A percentile compares a stretch with the other conserved stretches of the same genome.
These are phyloP conservation scores for Melitaea athalia DNA, from an alignment of 2,888 invertebrate species.

Conservation along the genomic window DNA sequence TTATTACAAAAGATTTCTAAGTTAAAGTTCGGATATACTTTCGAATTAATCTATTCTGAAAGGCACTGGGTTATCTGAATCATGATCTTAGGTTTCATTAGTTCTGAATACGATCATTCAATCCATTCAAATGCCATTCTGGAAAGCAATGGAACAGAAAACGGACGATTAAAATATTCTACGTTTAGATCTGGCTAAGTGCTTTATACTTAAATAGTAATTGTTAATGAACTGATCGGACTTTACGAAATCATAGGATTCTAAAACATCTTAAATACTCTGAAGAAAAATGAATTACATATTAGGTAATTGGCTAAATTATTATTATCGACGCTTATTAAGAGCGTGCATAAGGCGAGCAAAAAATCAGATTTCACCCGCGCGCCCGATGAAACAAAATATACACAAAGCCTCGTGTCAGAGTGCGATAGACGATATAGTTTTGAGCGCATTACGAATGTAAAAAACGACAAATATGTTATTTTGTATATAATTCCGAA, in stretches of 20 bases:
- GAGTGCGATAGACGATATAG: too few relatives aligned
- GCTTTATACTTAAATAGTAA: conserved; percentile 4
- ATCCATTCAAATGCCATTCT: conserved; percentile 13
- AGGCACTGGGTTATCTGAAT: conserved; percentile 9
- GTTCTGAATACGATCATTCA: background rate
- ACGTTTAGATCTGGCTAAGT: conserved; percentile 6
- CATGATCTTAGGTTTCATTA: conserved; percentile 9
- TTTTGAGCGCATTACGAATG: too few relatives aligned
- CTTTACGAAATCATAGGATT: background rate
- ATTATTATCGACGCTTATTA: too few relatives aligned
- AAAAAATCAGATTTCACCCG: too few relatives aligned
- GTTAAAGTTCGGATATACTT: background rate
- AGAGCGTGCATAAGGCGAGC: too few relatives aligned
- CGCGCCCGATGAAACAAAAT: too few relatives aligned
- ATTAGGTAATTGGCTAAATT: too few relatives aligned
- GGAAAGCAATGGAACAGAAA: conserved; percentile 16
- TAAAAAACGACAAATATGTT: too few relatives aligned
- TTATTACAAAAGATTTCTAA: background rate
- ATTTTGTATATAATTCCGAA: too few relatives aligned
- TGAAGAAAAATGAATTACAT: too few relatives aligned
- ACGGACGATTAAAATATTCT: conserved; percentile 22
- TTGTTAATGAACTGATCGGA: conserved; percentile 6
- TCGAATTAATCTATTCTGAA: conserved; percentile 4
- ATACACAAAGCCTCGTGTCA: too few relatives aligned
- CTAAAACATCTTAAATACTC: background rate